Conservation (phyloP, 2,888 invertebrate genomes). For the Acanthosepion pharaonis region DNA sequence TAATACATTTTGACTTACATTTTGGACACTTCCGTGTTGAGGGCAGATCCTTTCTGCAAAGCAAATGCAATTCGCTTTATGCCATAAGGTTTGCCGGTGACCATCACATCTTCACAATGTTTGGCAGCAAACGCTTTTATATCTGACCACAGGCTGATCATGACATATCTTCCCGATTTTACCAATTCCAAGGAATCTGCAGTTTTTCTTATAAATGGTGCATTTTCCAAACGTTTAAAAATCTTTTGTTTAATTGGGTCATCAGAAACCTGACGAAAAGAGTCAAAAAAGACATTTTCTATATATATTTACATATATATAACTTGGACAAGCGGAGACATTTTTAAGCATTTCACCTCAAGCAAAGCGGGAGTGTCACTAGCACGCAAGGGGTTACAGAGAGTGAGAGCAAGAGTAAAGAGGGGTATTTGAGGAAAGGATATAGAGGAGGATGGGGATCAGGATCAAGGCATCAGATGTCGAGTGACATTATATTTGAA, state of each 20-base stretch:
- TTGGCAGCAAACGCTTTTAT: not conserved
- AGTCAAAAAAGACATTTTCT: not conserved
- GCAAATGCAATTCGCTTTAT: not conserved
- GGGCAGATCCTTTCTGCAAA: not conserved
- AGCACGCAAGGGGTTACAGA: no score
- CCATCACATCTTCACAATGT: slow-evolving; percentile 25
- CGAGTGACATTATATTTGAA: no score
- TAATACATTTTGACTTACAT: not conserved
- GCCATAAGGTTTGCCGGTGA: not conserved
- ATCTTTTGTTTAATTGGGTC: not conserved
- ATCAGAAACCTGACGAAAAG: not conserved
- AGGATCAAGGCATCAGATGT: no score
- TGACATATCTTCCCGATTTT: not conserved
- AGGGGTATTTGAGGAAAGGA: no score
- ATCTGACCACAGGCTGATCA: slow-evolving; percentile 25
- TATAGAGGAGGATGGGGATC: no score
- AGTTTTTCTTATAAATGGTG: not conserved
- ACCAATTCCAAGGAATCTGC: not conserved
- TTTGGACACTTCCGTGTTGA: not conserved
- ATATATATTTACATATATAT: no score
- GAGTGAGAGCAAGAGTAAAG: no score
- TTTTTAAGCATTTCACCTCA: no score
- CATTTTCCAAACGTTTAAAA: not conserved
- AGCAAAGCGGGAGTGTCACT: no score
- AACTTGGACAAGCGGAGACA: no score